Evolutionary conservation across 1,140 invertebrate genomes (phyloP).

Genomic region (Eriosoma lanigerum): DNA sequence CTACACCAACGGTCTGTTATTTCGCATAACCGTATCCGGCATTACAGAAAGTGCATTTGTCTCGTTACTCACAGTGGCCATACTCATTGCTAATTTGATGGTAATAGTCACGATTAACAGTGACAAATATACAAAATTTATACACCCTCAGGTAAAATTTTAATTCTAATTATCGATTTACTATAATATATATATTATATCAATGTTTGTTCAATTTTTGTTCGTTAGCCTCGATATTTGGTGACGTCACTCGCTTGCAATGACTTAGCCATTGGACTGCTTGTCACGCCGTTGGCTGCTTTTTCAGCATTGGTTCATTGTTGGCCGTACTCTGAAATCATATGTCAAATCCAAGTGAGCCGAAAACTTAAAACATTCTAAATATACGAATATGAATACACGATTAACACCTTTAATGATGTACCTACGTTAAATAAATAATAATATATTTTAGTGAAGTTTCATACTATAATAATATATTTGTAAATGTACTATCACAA

Average conservation of each 20-base stretch:
- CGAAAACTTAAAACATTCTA: background rate
- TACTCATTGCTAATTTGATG: conserved; percentile 33
- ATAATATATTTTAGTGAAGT: too few species aligned
- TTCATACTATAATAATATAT: too few species aligned
- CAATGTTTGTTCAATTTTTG: conserved; percentile 57
- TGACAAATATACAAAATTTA: conserved; percentile 28
- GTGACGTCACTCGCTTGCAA: conserved; percentile 80
- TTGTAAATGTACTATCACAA: too few species aligned
- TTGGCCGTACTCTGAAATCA: conserved; percentile 85
- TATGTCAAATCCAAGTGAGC: conserved; percentile 83
- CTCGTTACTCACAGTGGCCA: conserved; percentile 20
- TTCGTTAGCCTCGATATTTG: conserved; percentile 81
- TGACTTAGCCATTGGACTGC: conserved; percentile 78
- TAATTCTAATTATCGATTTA: background rate
- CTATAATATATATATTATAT: background rate
- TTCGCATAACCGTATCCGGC: conserved; percentile 19
- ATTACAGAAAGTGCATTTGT: conserved; percentile 38
- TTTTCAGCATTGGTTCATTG: conserved; percentile 78
- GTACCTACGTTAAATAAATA: too few species aligned
- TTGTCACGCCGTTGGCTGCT: conserved; percentile 79
- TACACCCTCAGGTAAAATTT: conserved; percentile 34
- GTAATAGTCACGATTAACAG: conserved; percentile 40
- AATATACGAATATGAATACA: too few species aligned
- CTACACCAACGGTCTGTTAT: conserved; percentile 14
- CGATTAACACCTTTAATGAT: too few species aligned